Percentiles rank a stretch among this genome's conserved stretches.
phyloP scores from a whole-genome alignment of 2,888 invertebrate species.

The Lithophane ornitopus region DNA sequence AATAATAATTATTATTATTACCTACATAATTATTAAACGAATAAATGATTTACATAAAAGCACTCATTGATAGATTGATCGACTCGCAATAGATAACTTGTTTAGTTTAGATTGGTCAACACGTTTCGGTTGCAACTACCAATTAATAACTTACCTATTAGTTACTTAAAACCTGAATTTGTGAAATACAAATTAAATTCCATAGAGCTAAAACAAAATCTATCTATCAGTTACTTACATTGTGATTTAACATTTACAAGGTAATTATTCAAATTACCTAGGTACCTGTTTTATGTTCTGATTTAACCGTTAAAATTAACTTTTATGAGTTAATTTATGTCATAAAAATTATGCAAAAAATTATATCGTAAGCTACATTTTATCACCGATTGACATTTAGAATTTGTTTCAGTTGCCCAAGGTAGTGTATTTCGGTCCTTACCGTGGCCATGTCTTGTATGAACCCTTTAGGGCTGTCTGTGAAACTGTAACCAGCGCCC shows the following conservation, averaged over 20 bases:
- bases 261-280: no score
- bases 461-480: conserved; percentile 88
- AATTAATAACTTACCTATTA: neutral
- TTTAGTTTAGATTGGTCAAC: neutral
- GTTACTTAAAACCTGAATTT: neutral
- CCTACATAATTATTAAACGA: neutral
- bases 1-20: no score
- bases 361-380: conserved; percentile 2
- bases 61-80: neutral
- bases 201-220: neutral
- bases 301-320: neutral
- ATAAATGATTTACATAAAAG: neutral
- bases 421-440: conserved; percentile 60
- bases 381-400: conserved; percentile 11
- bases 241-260: no score
- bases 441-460: conserved; percentile 90
- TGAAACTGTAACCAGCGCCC: conserved; percentile 92
- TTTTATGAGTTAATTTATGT: neutral
- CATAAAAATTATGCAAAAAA: conserved; percentile 25
- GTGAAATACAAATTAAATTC: neutral
- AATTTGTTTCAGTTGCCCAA: neutral
- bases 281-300: neutral
- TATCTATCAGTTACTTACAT: neutral
- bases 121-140: neutral
- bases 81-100: neutral